A percentile compares a stretch with the other conserved stretches of the same genome.
Evolutionary conservation across 64 coral and sea anemone genomes (phyloP).

Genomic region (Cladopsammia gracilis): DNA sequence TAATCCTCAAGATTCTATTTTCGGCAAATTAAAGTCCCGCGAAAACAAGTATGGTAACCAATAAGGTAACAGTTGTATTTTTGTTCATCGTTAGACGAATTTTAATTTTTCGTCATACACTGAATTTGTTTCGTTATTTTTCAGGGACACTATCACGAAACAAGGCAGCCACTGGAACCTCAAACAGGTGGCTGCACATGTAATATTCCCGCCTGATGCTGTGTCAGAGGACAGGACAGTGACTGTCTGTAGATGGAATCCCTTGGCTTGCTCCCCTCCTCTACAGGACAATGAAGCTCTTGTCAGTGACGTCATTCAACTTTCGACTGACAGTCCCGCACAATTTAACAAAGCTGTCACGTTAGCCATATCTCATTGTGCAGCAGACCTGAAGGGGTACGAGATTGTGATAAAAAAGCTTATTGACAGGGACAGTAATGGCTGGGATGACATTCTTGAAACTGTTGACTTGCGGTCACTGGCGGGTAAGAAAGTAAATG

Average conservation of each 20-base stretch:
- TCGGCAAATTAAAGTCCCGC: too few relatives aligned
- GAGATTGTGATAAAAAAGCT: conserved; percentile 5
- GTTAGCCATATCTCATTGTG: neutral
- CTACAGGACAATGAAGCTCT: neutral
- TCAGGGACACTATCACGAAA: neutral
- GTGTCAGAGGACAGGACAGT: neutral
- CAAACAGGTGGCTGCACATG: neutral
- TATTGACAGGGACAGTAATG: neutral
- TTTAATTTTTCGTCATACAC: too few relatives aligned
- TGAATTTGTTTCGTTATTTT: neutral
- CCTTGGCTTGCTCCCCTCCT: neutral
- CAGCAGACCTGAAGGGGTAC: neutral
- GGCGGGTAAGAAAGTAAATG: neutral
- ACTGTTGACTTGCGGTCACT: neutral
- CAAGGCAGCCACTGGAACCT: neutral
- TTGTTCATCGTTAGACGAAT: too few relatives aligned
- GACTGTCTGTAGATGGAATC: neutral
- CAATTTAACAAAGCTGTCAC: conserved; percentile 9
- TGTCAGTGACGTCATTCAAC: neutral
- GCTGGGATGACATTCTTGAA: neutral
- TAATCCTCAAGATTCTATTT: too few relatives aligned
- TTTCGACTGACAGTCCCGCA: neutral
- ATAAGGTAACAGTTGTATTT: too few relatives aligned
- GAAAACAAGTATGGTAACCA: too few relatives aligned
- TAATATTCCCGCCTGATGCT: conserved; percentile 7